Evolutionary conservation across 2,797 vertebrate species (phyloP).

Genomic region (Lepilemur ruficaudatus): DNA sequence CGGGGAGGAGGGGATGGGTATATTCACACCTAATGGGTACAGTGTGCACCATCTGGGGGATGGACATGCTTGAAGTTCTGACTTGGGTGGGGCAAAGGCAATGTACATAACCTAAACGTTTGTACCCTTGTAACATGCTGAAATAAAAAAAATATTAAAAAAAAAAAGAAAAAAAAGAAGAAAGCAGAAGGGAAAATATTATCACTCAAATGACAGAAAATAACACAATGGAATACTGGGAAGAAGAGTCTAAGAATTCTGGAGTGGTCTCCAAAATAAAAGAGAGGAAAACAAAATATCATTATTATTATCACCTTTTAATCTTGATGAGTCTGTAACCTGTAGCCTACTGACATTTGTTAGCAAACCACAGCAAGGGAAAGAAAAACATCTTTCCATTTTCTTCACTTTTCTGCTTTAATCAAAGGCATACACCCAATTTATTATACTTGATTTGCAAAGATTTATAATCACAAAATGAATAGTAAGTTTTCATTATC

Average conservation of each 20-base stretch:
- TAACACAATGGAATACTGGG: neutral
- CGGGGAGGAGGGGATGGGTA: too few relatives aligned
- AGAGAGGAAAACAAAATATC: neutral
- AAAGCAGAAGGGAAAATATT: slow-evolving; percentile 16
- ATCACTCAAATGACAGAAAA: slow-evolving; percentile 36
- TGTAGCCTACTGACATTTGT: neutral
- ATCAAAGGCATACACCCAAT: neutral
- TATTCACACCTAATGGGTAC: too few relatives aligned
- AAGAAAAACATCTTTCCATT: neutral
- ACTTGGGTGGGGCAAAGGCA: too few relatives aligned
- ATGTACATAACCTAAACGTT: too few relatives aligned
- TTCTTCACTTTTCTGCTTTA: slow-evolving; percentile 32
- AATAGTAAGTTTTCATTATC: slow-evolving; percentile 24
- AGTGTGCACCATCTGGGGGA: too few relatives aligned
- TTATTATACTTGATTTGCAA: slow-evolving; percentile 6
- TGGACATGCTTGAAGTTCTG: too few relatives aligned
- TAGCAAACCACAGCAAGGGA: neutral
- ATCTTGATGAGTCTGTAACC: neutral
- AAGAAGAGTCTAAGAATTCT: slow-evolving; percentile 33
- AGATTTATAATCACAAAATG: slow-evolving; percentile 50
- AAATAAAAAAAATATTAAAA: too few relatives aligned
- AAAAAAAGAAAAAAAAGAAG: neutral
- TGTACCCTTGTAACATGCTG: too few relatives aligned
- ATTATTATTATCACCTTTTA: slow-evolving; percentile 28
- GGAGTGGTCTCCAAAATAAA: neutral